Evolutionary conservation across 2,888 invertebrate species (phyloP), one percentile per base, ranked within the genome.

Genomic region (Diadegma fenestrale): DNA sequence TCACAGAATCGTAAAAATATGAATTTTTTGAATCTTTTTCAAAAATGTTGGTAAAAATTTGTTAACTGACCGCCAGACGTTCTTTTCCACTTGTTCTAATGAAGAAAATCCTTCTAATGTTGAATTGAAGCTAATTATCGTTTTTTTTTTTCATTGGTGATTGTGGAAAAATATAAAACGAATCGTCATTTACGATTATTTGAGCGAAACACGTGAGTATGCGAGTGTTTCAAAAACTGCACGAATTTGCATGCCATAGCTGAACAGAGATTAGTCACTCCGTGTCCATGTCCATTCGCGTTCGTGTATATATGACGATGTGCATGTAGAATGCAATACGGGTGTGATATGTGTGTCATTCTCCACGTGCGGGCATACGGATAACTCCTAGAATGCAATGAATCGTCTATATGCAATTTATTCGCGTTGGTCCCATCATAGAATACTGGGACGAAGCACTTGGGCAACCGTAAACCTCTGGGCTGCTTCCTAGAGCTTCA

Each of bases 391-490:
- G 91, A 91, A 90, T 91, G 90, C 76, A 80, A 69, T 41, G 82
- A 82, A 66, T 77, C 77, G 77, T 82, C 37, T 26, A 69, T 37
- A 68, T 75, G 54, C 17, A 30, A 63, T 61, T 43, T 22, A 33
- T 37, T 33, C n/a, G 69, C 12, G 68, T 88, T 90, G 84, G 86
- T 86, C 89, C 90, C 75, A 82, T 73, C 81, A 61, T 22, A 64
- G 66, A 72, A 91, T 89, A 91, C 90, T 89, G 90, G 88, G 33
- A 66, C 41, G 58, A 86, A 54, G 81, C 88, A 86, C 89, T 92
- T 92, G 90, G 90, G 92, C 91, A 91, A 92, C 89, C 89, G 89
- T 88, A 88, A 87, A 89, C 86, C 37, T 58, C 58, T 43, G 72
- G 69, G 78, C 76, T 89, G 78, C 76, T 89, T 89, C 87, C 89